Evolutionary conservation across 2,888 invertebrate species (phyloP).

Genomic region (Blastobasis adustella): DNA sequence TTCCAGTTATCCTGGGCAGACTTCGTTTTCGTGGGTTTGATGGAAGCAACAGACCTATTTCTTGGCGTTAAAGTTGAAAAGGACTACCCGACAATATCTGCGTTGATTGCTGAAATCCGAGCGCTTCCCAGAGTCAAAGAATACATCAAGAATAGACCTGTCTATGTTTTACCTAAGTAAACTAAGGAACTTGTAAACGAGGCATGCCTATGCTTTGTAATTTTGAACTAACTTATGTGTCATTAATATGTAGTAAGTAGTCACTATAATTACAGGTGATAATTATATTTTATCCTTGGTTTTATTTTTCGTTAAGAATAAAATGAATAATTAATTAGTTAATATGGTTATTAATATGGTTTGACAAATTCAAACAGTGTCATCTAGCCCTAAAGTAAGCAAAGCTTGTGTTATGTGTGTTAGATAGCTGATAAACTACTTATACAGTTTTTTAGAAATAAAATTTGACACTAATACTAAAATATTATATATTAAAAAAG

Average conservation of each 20-base stretch:
- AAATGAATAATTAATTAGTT: too few relatives aligned
- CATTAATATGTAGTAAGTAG: neutral
- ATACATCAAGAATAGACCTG: slow-evolving; percentile 16
- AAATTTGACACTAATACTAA: too few relatives aligned
- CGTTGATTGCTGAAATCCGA: slow-evolving; percentile 11
- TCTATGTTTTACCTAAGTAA: slow-evolving; percentile 1
- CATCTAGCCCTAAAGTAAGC: too few relatives aligned
- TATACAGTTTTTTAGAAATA: too few relatives aligned
- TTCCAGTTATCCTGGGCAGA: slow-evolving; percentile 26
- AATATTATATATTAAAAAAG: too few relatives aligned
- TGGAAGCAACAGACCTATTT: slow-evolving; percentile 19
- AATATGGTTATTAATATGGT: too few relatives aligned
- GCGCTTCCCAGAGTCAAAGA: slow-evolving; percentile 17
- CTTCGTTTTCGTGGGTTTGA: slow-evolving; percentile 23
- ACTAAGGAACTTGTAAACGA: neutral
- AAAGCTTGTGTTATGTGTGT: too few relatives aligned
- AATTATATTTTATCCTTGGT: neutral
- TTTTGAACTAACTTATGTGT: neutral
- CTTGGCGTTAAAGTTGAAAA: slow-evolving; percentile 12
- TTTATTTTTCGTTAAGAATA: too few relatives aligned
- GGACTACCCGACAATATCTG: slow-evolving; percentile 13
- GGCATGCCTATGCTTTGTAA: neutral
- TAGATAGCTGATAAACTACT: too few relatives aligned
- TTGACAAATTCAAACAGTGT: too few relatives aligned
- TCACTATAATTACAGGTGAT: neutral